phyloP scores from a whole-genome alignment of 2,113 vertebrate genomes.

The Psophia crepitans region DNA sequence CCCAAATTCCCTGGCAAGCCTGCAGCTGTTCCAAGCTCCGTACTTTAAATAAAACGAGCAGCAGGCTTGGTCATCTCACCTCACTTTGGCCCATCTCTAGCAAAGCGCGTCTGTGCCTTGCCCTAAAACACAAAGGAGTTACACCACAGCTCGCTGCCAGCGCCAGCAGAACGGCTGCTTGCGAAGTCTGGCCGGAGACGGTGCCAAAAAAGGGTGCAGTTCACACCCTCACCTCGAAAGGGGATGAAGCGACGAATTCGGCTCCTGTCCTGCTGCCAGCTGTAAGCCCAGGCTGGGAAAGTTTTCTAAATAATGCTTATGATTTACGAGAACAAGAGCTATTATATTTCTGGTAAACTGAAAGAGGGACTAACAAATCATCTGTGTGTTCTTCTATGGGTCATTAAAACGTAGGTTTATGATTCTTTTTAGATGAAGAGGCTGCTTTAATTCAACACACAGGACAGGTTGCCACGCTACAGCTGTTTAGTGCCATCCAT shows the following conservation, averaged over 20 bases:
- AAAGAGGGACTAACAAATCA: not conserved
- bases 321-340: not conserved
- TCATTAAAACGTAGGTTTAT: not conserved
- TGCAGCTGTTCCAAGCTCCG: not conserved
- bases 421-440: not conserved
- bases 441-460: not conserved
- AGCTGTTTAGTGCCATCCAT: not conserved
- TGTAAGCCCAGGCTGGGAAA: not conserved
- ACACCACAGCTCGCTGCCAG: accelerated
- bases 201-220: not conserved
- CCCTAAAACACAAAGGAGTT: not conserved
- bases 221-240: not conserved
- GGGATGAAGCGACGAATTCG: not conserved
- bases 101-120: not conserved
- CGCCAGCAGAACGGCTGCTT: not conserved
- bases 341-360: not conserved
- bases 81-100: not conserved
- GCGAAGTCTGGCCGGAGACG: not conserved
- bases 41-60: not conserved
- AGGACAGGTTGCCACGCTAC: not conserved
- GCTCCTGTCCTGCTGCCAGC: not conserved
- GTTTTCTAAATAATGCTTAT: not conserved
- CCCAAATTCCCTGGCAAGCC: not conserved
- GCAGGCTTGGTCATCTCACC: accelerated
- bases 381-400: not conserved